phyloP scores from a whole-genome alignment of 2,113 vertebrate species.

The Hystrix cristata region DNA sequence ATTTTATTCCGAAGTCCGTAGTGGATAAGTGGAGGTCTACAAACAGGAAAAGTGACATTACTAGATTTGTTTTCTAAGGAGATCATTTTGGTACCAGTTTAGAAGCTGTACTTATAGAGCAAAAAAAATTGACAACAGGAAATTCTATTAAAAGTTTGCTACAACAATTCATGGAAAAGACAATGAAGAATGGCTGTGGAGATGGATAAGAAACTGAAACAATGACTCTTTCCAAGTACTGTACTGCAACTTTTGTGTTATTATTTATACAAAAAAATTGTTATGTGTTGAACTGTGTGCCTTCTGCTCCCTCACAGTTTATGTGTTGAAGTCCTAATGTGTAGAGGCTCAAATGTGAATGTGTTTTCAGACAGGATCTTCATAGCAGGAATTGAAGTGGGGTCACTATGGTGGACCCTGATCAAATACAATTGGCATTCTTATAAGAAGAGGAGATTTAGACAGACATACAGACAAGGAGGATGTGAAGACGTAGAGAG shows the following conservation, averaged over 20 bases:
- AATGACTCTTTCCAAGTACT: background rate
- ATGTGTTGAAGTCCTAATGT: background rate
- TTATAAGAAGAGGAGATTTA: background rate
- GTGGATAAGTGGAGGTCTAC: background rate
- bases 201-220: background rate
- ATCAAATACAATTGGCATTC: background rate
- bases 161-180: background rate
- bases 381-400: background rate
- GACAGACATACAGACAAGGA: background rate
- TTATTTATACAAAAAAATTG: background rate
- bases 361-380: background rate
- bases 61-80: conserved; percentile 19
- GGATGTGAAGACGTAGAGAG: background rate
- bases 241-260: background rate
- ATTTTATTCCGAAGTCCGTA: background rate
- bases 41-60: background rate
- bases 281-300: background rate
- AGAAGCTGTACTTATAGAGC: background rate
- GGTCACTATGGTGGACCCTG: background rate
- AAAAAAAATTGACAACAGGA: background rate
- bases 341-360: background rate
- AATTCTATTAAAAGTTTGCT: background rate
- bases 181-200: background rate
- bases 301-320: background rate
- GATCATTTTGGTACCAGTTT: background rate